Evolutionary conservation across 2,113 vertebrate species (phyloP), one percentile per base, ranked within the genome.

Genomic region (Oceanites oceanicus): DNA sequence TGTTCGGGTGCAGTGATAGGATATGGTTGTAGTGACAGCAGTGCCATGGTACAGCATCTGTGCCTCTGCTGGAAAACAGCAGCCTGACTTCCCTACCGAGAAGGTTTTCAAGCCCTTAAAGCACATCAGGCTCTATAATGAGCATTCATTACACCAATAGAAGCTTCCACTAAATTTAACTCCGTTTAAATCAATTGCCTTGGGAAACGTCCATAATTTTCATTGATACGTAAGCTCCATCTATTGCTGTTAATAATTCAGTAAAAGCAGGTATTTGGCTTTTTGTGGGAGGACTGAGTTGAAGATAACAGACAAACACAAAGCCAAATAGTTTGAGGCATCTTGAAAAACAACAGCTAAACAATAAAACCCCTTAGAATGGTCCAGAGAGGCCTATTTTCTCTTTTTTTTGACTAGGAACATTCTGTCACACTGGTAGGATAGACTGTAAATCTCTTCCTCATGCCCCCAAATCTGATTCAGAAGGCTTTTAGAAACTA

Each of bases 151-250:
- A 96, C 88, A 96, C 68, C 93, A 95, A 79, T 17, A 96, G 94
- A 94, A 79, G 75, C 93, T 90, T 96, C 95, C 89, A 92, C 94
- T 96, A 96, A 96, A 97, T 94, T 96, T 90, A 97, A 96, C 95
- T 91, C 84, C 3, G 47, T 94, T 97, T 96, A 96, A 93, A 95
- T 95, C 95, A 94, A 96, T 47, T 94, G 91, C 92, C 88, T 77
- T 95, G 94, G 95, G 96, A 96, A 92, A 90, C 1, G 22, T 79
- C 77, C 84, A 87, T 95, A 95, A 96, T 95, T 96, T 92, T 96
- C 96, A 93, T 85, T 92, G 95, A 97, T 93, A 97, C 9, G 2
- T 66, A 94, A 92, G 77, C 74, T 91, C 44, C 47, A 79, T 85
- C 84, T 92, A 83, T 86, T 95, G 85, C 76, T 92, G 94, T 88